Evolutionary conservation across 2,113 vertebrate species (phyloP).

Genomic region (Tenebrosternarchus preto): DNA sequence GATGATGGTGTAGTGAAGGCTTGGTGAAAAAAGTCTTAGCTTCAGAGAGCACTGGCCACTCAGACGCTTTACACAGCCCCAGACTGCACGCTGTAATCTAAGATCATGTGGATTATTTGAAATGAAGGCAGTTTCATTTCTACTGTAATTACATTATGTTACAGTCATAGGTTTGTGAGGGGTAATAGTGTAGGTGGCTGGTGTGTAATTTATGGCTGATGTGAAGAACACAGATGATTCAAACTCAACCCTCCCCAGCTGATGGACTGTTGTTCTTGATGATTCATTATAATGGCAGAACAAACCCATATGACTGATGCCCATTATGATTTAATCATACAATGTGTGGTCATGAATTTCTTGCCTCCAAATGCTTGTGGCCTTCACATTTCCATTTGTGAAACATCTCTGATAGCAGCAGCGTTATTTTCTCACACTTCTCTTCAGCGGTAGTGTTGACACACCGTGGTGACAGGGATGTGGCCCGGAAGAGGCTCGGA

Average conservation of each 20-base stretch:
- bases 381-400: conserved; percentile 18
- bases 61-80: neutral
- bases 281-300: conserved; percentile 44
- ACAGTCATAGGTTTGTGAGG: conserved; percentile 36
- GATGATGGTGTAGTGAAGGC: neutral
- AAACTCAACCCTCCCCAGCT: conserved; percentile 20
- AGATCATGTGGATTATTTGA: conserved; percentile 32
- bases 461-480: neutral
- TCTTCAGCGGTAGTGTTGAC: neutral
- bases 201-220: conserved; percentile 52
- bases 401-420: neutral
- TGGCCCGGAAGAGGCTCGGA: conserved; percentile 39
- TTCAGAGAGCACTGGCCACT: neutral
- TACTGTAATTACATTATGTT: conserved; percentile 29
- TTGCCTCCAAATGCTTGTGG: conserved; percentile 21
- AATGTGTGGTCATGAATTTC: conserved; percentile 14
- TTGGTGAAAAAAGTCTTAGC: neutral
- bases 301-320: conserved; percentile 31
- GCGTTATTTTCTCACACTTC: neutral
- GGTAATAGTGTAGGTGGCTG: conserved; percentile 43
- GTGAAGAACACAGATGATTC: conserved; percentile 46
- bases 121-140: conserved; percentile 41
- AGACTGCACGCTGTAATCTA: conserved; percentile 18
- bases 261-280: conserved; percentile 23
- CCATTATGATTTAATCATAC: conserved; percentile 35